Base-by-base conservation (phyloP, 2,113 vertebrate species). In the Noctilio leporinus region DNA sequence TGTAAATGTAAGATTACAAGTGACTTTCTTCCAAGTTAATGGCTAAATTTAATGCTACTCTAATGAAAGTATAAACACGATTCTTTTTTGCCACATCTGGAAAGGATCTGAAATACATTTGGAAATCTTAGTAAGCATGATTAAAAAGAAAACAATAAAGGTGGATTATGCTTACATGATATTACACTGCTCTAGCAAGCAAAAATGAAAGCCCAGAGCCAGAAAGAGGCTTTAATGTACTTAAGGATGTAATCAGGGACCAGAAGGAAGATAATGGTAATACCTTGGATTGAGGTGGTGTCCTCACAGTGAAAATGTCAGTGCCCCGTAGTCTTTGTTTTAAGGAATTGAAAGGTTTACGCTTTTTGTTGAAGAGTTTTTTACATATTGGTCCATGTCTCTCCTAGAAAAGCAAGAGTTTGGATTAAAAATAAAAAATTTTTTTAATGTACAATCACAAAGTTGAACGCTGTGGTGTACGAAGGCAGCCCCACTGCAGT, bases 291-390 rank as follows among this genome's bases (percentile, higher is more conserved):
- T 10, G 93, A 33, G 69, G 45, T 49, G 94, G 49, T 30, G 47
- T 97, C 72, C 65, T 96, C 91, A 97, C 76, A 0, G 95, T 17
- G n/a, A 64, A 45, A 28, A 97, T 95, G 77, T 97, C 97, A 62
- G 95, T 97, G 92, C 98, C 97, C 55, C 86, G 53, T 53, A 96
- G 93, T 90, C 98, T 97, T 87, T 98, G 97, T 91, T 98, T 98
- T 92, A 97, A 91, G 85, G 98, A 98, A 96, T 53, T 97, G 96
- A 98, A 98, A 65, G 97, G 91, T 65, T 97, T 97, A 70, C 75
- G 78, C 55, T 98, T 98, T 96, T 97, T 97, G 49, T 94, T 94
- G 93, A 98, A 97, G 86, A 97, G 10, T 93, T 98, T 97, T 86
- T 57, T 97, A 95, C 97, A 98, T 93, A 98, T 97, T 10, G 97